phyloP scores from a whole-genome alignment of 2,888 invertebrate species.

The Linnaemya tessellans region DNA sequence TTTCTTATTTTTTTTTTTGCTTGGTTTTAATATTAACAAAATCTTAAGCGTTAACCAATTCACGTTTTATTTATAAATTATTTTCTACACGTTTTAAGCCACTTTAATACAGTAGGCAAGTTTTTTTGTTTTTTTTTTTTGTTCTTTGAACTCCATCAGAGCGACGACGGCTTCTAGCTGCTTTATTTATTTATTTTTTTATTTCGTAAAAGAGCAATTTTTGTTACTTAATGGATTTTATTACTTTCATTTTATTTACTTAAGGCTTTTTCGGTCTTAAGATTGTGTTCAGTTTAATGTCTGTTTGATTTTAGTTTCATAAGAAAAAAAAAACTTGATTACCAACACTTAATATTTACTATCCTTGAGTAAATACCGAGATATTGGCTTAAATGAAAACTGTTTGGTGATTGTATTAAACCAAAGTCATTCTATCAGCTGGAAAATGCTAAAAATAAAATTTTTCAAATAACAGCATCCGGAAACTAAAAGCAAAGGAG shows the following conservation, averaged over 20 bases:
- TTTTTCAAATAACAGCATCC: constrained; percentile 36
- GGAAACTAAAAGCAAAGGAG: constrained; percentile 6
- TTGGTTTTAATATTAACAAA: constrained; percentile 24
- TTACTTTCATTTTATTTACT: constrained; percentile 6
- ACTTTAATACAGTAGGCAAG: constrained; percentile 1
- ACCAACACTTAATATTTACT: background rate
- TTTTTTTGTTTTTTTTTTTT: background rate
- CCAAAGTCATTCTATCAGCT: constrained; percentile 22
- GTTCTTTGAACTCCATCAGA: background rate
- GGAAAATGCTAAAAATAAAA: background rate
- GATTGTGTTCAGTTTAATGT: constrained; percentile 40
- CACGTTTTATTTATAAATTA: constrained; percentile 19
- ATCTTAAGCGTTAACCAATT: constrained; percentile 44
- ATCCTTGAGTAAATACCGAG: background rate
- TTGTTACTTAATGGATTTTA: constrained; percentile 27
- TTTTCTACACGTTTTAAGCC: constrained; percentile 1
- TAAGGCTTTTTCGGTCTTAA: background rate
- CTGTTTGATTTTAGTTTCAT: constrained; percentile 21
- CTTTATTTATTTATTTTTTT: constrained; percentile 6
- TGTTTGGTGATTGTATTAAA: background rate
- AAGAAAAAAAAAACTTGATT: background rate
- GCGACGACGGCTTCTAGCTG: constrained; percentile 16
- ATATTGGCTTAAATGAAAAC: background rate
- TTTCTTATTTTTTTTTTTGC: background rate
- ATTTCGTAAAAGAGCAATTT: constrained; percentile 28